phyloP scores from a whole-genome alignment of 2,888 invertebrate species.

The Mesorhabditis belari region DNA sequence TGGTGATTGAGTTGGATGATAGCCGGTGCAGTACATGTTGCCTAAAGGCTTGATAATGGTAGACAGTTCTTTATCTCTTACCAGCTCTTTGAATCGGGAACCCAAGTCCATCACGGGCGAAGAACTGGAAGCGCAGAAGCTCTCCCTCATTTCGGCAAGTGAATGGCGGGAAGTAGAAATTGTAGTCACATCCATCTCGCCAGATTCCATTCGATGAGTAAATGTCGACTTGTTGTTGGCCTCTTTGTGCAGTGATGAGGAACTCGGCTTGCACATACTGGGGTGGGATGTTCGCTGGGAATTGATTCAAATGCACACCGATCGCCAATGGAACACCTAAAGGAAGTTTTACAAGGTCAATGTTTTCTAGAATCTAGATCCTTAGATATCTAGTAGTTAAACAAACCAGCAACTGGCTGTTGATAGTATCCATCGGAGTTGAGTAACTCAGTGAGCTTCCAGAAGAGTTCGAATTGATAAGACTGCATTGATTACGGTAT shows the following conservation, averaged over 20 bases:
- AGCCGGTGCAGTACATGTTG: constrained; percentile 28
- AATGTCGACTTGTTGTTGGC: constrained; percentile 20
- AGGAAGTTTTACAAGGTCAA: background rate
- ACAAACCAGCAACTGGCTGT: constrained; percentile 20
- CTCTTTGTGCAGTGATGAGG: constrained; percentile 25
- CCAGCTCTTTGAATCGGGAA: constrained; percentile 36
- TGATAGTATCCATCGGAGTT: constrained; percentile 12
- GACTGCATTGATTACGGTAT: no score
- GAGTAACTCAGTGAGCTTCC: constrained; percentile 17
- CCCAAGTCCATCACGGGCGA: constrained; percentile 27
- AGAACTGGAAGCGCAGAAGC: constrained; percentile 38
- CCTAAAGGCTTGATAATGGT: no score
- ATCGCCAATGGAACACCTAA: background rate
- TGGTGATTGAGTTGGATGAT: constrained; percentile 24
- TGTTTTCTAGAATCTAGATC: background rate
- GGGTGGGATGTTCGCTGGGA: constrained; percentile 15
- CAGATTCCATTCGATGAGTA: constrained; percentile 35
- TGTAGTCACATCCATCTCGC: constrained; percentile 33
- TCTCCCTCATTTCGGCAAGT: constrained; percentile 28
- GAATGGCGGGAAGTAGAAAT: constrained; percentile 41
- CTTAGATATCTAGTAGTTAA: background rate
- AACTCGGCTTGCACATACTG: constrained; percentile 23
- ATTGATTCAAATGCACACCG: constrained; percentile 14
- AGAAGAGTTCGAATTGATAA: constrained; percentile 23
- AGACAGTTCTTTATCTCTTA: no score